phyloP scores from a whole-genome alignment of 2,113 vertebrate species.

The Urocolius indicus region DNA sequence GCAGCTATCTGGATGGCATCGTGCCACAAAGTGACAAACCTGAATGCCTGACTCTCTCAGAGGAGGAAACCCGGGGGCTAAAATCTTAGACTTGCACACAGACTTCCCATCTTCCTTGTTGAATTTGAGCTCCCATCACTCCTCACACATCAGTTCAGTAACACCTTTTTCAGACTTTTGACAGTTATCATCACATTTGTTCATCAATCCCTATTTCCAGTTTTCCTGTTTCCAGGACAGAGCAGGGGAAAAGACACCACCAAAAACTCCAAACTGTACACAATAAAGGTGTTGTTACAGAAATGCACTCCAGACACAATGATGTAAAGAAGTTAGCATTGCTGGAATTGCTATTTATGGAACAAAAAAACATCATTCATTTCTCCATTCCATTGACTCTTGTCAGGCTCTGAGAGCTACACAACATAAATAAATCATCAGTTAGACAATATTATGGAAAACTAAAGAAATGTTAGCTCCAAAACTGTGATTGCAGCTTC shows the following conservation, averaged over 20 bases:
- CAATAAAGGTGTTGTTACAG: background rate
- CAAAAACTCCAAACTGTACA: background rate
- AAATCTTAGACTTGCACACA: background rate
- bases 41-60: background rate
- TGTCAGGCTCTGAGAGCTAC: background rate
- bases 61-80: background rate
- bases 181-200: accelerated
- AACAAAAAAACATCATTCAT: background rate
- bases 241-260: background rate
- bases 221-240: accelerated
- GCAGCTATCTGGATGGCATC: too few species aligned
- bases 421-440: background rate
- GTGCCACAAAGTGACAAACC: accelerated
- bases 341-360: background rate
- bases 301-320: background rate
- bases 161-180: background rate
- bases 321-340: background rate
- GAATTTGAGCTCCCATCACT: background rate
- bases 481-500: background rate
- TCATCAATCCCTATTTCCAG: background rate
- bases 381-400: background rate
- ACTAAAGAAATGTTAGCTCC: background rate
- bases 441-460: background rate
- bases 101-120: background rate
- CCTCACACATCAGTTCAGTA: background rate